These are phyloP conservation scores for Coccyzus lansbergi DNA, from an alignment of 2,797 vertebrate genomes.

Conservation along the genomic window DNA sequence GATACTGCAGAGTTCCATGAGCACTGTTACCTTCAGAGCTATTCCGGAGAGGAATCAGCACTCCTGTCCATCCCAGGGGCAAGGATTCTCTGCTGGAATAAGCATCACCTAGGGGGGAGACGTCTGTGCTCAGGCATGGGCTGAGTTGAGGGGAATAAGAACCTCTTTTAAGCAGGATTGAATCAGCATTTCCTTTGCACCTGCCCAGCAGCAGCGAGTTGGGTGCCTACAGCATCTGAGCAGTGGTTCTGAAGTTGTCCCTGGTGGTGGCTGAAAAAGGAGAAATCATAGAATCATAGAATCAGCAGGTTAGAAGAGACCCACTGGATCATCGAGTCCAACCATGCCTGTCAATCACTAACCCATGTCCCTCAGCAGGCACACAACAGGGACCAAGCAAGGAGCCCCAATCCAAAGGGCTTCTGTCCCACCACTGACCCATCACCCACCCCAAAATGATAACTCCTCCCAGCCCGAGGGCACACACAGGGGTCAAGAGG, in stretches of 20 bases:
- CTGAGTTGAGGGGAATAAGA: neutral
- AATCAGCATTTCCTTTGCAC: neutral
- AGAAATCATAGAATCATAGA: too few relatives aligned
- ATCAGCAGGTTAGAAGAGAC: too few relatives aligned
- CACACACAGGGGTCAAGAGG: too few relatives aligned
- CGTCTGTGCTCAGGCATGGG: neutral
- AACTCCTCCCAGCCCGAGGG: too few relatives aligned
- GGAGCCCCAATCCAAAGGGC: too few relatives aligned
- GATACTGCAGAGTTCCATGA: neutral
- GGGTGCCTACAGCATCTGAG: neutral
- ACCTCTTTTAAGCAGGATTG: neutral
- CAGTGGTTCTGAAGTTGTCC: neutral
- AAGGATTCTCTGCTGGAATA: neutral
- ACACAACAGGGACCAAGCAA: too few relatives aligned
- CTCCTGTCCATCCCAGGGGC: neutral
- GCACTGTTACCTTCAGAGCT: neutral
- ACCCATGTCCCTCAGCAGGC: too few relatives aligned
- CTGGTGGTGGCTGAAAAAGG: neutral
- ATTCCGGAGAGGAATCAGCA: neutral
- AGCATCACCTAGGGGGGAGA: neutral
- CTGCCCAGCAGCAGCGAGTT: neutral
- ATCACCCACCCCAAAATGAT: too few relatives aligned
- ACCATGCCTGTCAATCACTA: too few relatives aligned
- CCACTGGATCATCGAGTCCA: too few relatives aligned
- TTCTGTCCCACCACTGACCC: too few relatives aligned